Evolutionary conservation across 2,888 invertebrate species (phyloP).

Genomic region (Coronaproctus castanopsis): DNA sequence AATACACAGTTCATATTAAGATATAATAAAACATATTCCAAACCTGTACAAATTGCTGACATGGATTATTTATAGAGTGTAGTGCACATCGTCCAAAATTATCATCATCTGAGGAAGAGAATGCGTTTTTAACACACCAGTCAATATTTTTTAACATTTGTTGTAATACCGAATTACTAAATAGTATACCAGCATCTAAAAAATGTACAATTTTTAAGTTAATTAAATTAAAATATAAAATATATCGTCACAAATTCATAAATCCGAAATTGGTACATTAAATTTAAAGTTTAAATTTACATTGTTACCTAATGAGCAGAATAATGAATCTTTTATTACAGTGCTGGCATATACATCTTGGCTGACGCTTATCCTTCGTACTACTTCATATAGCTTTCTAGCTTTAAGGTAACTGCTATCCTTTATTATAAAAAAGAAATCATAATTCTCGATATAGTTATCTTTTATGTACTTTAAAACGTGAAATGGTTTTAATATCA

Average conservation of each 20-base stretch:
- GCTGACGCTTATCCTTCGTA: slow-evolving; percentile 59
- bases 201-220: slow-evolving; percentile 24
- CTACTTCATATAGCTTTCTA: slow-evolving; percentile 46
- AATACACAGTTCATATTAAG: no score
- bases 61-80: slow-evolving; percentile 44
- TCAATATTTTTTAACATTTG: slow-evolving; percentile 58
- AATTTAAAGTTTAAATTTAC: slow-evolving; percentile 19
- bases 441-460: slow-evolving; percentile 71
- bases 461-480: slow-evolving; percentile 75
- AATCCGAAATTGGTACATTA: no score
- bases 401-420: slow-evolving; percentile 73
- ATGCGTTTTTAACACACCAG: slow-evolving; percentile 74
- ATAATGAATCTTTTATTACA: slow-evolving; percentile 34
- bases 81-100: slow-evolving; percentile 73
- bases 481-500: slow-evolving; percentile 61
- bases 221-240: no score
- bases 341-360: slow-evolving; percentile 68
- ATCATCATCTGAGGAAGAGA: slow-evolving; percentile 59
- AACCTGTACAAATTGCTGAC: slow-evolving; percentile 36
- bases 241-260: no score
- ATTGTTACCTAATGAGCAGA: slow-evolving; percentile 43
- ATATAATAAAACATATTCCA: no score
- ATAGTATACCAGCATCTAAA: slow-evolving; percentile 60
- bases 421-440: slow-evolving; percentile 74
- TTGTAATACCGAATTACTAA: slow-evolving; percentile 69